phyloP scores from a whole-genome alignment of 1,140 invertebrate species.

The Aricia agestis region DNA sequence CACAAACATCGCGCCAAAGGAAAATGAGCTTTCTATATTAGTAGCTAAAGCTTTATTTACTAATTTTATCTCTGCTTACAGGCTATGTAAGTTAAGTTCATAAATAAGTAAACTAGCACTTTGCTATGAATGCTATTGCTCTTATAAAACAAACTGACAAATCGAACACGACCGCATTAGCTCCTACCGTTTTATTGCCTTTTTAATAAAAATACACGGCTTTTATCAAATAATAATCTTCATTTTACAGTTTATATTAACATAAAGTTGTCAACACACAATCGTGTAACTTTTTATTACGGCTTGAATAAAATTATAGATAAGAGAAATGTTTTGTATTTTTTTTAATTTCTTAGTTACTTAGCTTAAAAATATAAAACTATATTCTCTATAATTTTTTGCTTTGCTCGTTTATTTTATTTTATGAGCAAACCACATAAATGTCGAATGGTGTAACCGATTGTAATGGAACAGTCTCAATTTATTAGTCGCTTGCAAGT shows the following conservation, averaged over 20 bases:
- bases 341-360: background rate
- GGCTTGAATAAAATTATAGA: background rate
- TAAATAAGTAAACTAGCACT: no score
- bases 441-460: no score
- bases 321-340: background rate
- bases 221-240: background rate
- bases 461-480: no score
- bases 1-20: background rate
- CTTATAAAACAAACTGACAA: background rate
- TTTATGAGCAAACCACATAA: no score
- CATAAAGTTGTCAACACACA: constrained; percentile 1
- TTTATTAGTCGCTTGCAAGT: no score
- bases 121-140: background rate
- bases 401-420: no score
- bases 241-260: background rate
- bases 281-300: background rate
- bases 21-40: background rate
- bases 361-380: no score
- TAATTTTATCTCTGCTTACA: no score
- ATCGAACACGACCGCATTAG: background rate
- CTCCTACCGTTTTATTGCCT: background rate
- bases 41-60: no score
- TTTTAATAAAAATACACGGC: background rate
- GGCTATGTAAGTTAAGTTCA: no score
- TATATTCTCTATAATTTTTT: no score